Conservation (phyloP, 1,140 invertebrate genomes). For the Cryptotermes secundus region DNA sequence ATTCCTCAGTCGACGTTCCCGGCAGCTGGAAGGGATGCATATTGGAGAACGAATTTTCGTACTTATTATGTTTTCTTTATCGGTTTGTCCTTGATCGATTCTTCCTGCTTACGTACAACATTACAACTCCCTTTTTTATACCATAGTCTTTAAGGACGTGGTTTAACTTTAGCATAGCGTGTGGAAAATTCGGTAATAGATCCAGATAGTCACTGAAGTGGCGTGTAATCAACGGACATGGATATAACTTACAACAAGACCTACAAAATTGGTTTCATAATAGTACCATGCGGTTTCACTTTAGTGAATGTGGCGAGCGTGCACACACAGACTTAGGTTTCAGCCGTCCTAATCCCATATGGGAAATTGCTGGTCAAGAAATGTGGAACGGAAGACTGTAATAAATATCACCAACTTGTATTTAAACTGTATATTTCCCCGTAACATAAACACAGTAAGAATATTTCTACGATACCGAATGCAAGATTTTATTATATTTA, state of each 20-base stretch:
- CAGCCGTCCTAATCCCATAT: not conserved
- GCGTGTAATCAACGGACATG: not conserved
- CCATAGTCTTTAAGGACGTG: not conserved
- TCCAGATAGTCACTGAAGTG: not conserved
- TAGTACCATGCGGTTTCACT: slow-evolving; percentile 7
- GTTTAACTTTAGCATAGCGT: not conserved
- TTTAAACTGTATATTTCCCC: no score
- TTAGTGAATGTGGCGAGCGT: not conserved
- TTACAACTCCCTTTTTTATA: not conserved
- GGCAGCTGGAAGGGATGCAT: no score
- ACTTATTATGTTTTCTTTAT: not conserved
- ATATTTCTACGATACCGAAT: no score
- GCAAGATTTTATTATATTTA: no score
- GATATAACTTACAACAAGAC: slow-evolving; percentile 5
- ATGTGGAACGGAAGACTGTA: no score
- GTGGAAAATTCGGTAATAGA: slow-evolving; percentile 13
- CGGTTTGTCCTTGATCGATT: not conserved
- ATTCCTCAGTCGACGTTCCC: no score
- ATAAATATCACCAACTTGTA: no score
- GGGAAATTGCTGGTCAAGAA: no score
- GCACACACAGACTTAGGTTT: not conserved
- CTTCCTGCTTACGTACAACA: not conserved
- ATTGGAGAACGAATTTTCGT: not conserved
- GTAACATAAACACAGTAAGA: no score
- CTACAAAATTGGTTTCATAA: slow-evolving; percentile 3